Evolutionary conservation across 2,113 vertebrate species (phyloP).

Genomic region (Oriolus oriolus): DNA sequence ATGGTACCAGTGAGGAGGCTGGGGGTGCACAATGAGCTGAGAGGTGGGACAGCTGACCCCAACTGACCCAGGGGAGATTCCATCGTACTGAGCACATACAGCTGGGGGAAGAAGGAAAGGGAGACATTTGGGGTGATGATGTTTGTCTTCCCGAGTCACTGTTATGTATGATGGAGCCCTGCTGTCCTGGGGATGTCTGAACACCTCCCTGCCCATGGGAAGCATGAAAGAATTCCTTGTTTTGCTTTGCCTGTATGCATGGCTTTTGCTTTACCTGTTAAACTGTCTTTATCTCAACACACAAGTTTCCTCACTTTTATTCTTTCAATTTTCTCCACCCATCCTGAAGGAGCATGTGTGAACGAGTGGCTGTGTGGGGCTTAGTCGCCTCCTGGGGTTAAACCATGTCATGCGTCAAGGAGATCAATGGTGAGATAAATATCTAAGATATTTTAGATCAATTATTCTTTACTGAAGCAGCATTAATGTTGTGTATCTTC

Average conservation of each 20-base stretch:
- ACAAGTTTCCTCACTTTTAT: neutral
- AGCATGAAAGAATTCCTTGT: neutral
- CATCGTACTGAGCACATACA: neutral
- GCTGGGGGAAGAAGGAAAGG: neutral
- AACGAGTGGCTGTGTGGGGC: rapidly evolving
- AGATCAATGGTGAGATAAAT: neutral
- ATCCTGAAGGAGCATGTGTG: neutral
- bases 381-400: neutral
- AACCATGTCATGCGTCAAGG: neutral
- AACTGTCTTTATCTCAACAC: neutral
- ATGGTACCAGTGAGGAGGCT: neutral
- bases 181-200: neutral
- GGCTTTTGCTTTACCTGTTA: neutral
- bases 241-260: neutral
- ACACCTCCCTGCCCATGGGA: neutral
- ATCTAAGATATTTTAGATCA: neutral
- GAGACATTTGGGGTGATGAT: neutral
- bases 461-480: neutral
- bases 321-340: neutral
- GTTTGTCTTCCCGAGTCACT: neutral
- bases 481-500: neutral
- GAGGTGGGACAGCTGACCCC: neutral
- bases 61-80: too few relatives aligned
- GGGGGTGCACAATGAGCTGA: neutral
- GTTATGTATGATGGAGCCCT: rapidly evolving